A percentile compares a stretch with the other conserved stretches of the same genome.
Evolutionary conservation across 1,140 invertebrate species (phyloP).

Genomic region (Penaeus chinensis): DNA sequence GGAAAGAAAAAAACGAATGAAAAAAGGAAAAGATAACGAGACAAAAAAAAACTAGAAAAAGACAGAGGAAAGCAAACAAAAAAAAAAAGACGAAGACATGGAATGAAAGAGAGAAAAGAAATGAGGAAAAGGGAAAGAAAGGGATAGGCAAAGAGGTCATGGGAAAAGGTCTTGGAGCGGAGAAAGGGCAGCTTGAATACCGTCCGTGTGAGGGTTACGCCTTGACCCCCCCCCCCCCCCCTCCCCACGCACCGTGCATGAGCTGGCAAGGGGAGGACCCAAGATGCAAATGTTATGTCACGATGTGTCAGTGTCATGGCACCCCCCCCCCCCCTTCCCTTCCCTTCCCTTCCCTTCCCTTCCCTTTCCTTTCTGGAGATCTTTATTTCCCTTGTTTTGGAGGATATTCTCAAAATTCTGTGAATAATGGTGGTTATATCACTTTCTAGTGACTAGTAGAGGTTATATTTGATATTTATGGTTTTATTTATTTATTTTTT

Average conservation of each 20-base stretch:
- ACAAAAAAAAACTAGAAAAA: too few relatives aligned
- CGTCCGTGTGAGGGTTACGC: not conserved
- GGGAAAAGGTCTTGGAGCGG: not conserved
- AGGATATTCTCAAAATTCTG: too few relatives aligned
- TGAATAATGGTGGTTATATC: too few relatives aligned
- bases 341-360: slow-evolving; percentile 8
- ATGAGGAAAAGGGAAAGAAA: not conserved
- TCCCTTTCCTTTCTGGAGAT: slow-evolving; percentile 7
- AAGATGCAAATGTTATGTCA: not conserved
- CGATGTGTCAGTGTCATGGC: not conserved
- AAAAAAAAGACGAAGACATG: not conserved
- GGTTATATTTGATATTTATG: too few relatives aligned
- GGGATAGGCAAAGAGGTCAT: not conserved
- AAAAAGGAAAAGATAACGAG: too few relatives aligned
- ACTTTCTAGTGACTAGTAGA: too few relatives aligned
- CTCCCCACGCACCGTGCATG: not conserved
- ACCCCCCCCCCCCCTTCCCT: not conserved
- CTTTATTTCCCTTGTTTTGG: not conserved
- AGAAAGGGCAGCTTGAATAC: not conserved
- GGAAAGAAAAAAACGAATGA: too few relatives aligned
- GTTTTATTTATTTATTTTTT: too few relatives aligned
- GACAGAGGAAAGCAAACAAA: too few relatives aligned
- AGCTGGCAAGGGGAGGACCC: too few relatives aligned
- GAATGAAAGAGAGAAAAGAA: not conserved
- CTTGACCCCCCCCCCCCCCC: slow-evolving; percentile 8